Percentiles rank a stretch among this genome's conserved stretches.
Evolutionary conservation across 1,140 invertebrate species (phyloP).

Genomic region (Camponotus vicinus): DNA sequence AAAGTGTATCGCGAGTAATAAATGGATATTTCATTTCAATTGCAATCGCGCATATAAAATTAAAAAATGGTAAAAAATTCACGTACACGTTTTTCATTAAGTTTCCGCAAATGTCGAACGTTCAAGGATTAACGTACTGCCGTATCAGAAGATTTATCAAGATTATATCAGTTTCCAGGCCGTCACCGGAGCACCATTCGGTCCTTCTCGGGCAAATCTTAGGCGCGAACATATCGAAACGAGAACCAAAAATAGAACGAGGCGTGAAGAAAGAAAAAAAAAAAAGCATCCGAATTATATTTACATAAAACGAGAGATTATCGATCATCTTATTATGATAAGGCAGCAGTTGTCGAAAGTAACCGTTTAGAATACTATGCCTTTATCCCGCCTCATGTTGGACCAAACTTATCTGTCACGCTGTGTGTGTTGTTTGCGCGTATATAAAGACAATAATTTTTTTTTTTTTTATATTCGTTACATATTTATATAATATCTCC

Average conservation of each 20-base stretch:
- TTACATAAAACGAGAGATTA: constrained; percentile 81
- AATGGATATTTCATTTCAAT: constrained; percentile 76
- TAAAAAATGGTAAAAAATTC: constrained; percentile 84
- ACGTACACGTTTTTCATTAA: constrained; percentile 25
- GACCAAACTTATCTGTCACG: constrained; percentile 18
- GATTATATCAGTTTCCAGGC: constrained; percentile 56
- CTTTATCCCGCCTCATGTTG: not conserved
- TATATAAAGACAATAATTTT: constrained; percentile 71
- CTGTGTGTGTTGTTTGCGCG: constrained; percentile 63
- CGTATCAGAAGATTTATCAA: constrained; percentile 37
- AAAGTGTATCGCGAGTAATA: constrained; percentile 80
- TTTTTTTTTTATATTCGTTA: constrained; percentile 66
- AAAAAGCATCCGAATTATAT: constrained; percentile 81
- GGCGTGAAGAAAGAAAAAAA: constrained; percentile 71
- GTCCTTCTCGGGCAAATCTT: constrained; percentile 25
- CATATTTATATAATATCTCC: constrained; percentile 69
- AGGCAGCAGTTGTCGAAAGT: constrained; percentile 47
- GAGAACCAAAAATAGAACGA: constrained; percentile 69
- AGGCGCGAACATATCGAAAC: constrained; percentile 65
- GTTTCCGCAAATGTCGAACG: constrained; percentile 53
- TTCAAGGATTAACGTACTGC: constrained; percentile 69
- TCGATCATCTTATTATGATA: not conserved
- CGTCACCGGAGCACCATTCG: constrained; percentile 71
- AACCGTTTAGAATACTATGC: constrained; percentile 32
- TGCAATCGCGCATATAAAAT: constrained; percentile 84